Evolutionary conservation across 2,888 invertebrate species (phyloP).

Genomic region (Schrankia costaestrigalis): DNA sequence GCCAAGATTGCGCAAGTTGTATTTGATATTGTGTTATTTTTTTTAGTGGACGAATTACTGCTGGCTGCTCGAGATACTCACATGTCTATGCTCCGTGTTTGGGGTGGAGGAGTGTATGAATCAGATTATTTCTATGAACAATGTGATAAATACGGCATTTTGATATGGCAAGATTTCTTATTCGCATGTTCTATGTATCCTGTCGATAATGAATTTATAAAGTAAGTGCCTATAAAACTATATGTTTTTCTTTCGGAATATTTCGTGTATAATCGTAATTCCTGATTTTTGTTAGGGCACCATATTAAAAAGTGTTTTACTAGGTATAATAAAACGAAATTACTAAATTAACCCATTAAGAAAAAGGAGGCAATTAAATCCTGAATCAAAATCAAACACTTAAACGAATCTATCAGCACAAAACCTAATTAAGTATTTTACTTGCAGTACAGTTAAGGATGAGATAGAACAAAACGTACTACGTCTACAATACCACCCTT

Average conservation of each 20-base stretch:
- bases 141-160: slow-evolving; percentile 93
- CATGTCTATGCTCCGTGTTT: slow-evolving; percentile 97
- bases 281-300: no score
- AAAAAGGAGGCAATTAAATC: no score
- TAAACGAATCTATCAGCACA: no score
- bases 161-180: slow-evolving; percentile 99
- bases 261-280: no score
- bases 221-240: no score
- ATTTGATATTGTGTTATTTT: not conserved
- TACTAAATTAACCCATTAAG: no score
- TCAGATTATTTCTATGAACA: slow-evolving; percentile 92
- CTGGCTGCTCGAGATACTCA: slow-evolving; percentile 86
- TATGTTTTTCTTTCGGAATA: no score
- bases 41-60: slow-evolving; percentile 82
- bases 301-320: no score
- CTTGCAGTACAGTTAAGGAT: slow-evolving; percentile 72
- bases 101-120: slow-evolving; percentile 99
- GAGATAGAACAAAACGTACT: slow-evolving; percentile 92
- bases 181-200: slow-evolving; percentile 99
- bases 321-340: no score
- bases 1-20: no score
- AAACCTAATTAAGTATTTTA: no score
- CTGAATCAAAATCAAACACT: no score
- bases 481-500: slow-evolving; percentile 92
- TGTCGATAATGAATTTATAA: slow-evolving; percentile 84